These are phyloP conservation scores for Cyprinodon brontotheroides DNA, from an alignment of 2,113 vertebrate species.

Conservation along the genomic window DNA sequence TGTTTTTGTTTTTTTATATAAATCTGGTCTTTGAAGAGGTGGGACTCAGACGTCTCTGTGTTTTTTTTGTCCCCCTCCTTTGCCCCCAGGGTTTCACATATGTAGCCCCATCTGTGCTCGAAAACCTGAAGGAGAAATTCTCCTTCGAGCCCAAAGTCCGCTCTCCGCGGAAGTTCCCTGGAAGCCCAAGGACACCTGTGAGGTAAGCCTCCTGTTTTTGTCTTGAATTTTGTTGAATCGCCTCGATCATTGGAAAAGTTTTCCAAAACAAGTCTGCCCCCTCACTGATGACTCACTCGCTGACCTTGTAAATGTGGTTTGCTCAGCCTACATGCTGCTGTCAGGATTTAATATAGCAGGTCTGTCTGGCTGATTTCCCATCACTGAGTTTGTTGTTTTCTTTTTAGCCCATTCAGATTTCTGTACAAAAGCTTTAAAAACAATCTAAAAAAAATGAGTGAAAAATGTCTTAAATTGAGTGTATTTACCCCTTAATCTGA, in stretches of 20 bases:
- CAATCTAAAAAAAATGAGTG: too few species aligned
- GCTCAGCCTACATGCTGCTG: background rate
- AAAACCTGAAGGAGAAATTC: slow-evolving; percentile 98
- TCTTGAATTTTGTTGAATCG: background rate
- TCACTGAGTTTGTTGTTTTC: background rate
- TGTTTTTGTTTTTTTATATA: slow-evolving; percentile 51
- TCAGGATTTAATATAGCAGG: background rate
- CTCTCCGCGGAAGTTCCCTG: slow-evolving; percentile 95
- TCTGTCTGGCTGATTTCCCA: background rate
- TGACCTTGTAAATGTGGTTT: slow-evolving; percentile 27
- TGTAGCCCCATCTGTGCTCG: slow-evolving; percentile 98
- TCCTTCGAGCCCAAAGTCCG: slow-evolving; percentile 98
- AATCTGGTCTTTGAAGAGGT: slow-evolving; percentile 54
- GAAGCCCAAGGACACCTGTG: slow-evolving; percentile 95
- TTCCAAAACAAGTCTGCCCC: slow-evolving; percentile 10
- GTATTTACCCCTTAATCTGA: too few species aligned
- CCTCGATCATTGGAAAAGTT: slow-evolving; percentile 13
- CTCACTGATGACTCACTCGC: slow-evolving; percentile 29
- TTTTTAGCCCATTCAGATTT: background rate
- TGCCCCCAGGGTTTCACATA: slow-evolving; percentile 93
- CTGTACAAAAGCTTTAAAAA: too few species aligned
- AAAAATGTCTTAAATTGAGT: too few species aligned
- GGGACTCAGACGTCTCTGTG: slow-evolving; percentile 30
- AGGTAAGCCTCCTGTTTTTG: slow-evolving; percentile 81
- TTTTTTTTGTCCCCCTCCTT: slow-evolving; percentile 25